phyloP scores from a whole-genome alignment of 1,140 invertebrate genomes.

The Maconellicoccus hirsutus region DNA sequence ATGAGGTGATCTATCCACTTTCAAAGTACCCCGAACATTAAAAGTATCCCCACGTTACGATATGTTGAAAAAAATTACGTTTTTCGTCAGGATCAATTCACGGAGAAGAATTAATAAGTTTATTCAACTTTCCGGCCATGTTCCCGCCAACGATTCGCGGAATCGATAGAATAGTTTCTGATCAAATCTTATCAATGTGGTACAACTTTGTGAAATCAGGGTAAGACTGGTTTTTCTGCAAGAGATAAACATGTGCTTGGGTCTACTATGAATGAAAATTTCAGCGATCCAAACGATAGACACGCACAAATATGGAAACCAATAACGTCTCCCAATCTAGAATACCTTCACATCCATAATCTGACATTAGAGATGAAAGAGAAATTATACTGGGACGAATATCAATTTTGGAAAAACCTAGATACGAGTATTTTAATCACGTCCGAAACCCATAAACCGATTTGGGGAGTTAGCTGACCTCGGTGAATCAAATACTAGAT shows the following conservation, averaged over 20 bases:
- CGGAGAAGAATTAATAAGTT: neutral
- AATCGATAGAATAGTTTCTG: neutral
- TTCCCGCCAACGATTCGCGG: neutral
- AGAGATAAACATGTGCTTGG: neutral
- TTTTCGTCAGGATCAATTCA: neutral
- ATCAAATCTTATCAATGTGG: neutral
- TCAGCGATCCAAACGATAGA: neutral
- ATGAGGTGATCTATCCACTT: too few relatives aligned
- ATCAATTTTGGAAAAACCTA: conserved; percentile 1
- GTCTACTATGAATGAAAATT: neutral
- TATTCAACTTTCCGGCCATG: neutral
- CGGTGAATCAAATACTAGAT: too few relatives aligned
- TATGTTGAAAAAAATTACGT: neutral
- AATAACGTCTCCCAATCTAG: neutral
- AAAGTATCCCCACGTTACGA: neutral
- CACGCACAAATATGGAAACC: neutral
- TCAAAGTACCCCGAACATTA: too few relatives aligned
- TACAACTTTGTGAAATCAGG: neutral
- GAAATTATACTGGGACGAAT: neutral
- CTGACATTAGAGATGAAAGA: neutral
- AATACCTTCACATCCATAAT: conserved; percentile 1
- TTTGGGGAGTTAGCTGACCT: neutral
- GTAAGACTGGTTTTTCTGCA: neutral
- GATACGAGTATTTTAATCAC: neutral
- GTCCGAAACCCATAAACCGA: neutral